A percentile compares a stretch with the other conserved stretches of the same genome.
These are phyloP conservation scores for Temnothorax rugatulus DNA, from an alignment of 2,888 invertebrate genomes.

Conservation along the genomic window DNA sequence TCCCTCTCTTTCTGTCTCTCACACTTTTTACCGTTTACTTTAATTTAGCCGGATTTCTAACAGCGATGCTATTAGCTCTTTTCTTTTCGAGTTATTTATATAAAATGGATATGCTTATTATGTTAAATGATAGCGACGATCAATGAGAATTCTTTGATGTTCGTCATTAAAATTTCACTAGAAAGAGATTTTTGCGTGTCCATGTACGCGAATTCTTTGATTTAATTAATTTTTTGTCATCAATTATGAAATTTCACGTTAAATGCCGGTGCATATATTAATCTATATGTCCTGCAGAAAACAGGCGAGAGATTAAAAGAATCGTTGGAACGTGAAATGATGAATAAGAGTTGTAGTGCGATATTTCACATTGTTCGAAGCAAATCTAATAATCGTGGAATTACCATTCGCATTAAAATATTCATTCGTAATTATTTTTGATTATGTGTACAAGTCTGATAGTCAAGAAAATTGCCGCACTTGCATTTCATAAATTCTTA, in stretches of 20 bases:
- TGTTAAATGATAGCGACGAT: neutral
- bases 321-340: conserved; percentile 15
- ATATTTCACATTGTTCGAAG: neutral
- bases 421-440: neutral
- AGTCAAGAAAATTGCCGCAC: neutral
- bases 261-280: conserved; percentile 11
- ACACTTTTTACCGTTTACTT: conserved; percentile 3
- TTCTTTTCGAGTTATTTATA: neutral
- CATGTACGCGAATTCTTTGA: neutral
- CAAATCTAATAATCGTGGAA: neutral
- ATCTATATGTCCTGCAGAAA: neutral
- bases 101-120: neutral
- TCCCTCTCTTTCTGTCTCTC: neutral
- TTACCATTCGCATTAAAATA: neutral
- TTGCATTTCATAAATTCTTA: neutral
- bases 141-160: neutral
- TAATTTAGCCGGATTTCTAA: conserved; percentile 44
- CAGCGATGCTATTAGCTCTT: neutral
- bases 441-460: neutral
- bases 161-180: neutral
- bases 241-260: conserved; percentile 30
- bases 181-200: neutral
- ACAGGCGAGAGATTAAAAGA: conserved; percentile 12
- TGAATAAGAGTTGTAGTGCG: conserved; percentile 1
- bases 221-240: conserved; percentile 10